phyloP scores from a whole-genome alignment of 2,888 invertebrate species.

The Drosophila anomalata region DNA sequence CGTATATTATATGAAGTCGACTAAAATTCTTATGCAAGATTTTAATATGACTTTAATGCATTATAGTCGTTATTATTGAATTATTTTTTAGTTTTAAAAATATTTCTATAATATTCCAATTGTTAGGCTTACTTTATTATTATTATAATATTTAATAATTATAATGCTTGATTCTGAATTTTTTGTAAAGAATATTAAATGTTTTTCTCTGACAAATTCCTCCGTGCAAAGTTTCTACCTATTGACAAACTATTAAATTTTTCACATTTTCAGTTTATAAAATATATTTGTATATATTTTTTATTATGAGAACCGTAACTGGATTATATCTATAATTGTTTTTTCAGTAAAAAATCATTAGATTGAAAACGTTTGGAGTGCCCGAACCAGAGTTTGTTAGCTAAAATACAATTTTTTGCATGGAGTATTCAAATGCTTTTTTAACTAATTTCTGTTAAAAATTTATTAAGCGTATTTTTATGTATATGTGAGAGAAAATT shows the following conservation, averaged over 20 bases:
- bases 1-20: not conserved
- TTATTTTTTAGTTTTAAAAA: not conserved
- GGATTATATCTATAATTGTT: not conserved
- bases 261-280: not conserved
- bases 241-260: not conserved
- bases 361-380: not conserved
- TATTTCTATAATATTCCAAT: not conserved
- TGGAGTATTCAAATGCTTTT: not conserved
- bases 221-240: not conserved
- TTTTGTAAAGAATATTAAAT: not conserved
- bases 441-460: not conserved
- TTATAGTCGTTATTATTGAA: not conserved
- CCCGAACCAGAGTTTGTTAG: not conserved
- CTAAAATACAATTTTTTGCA: not conserved
- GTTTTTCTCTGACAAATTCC: not conserved
- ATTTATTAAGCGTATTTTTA: slow-evolving; percentile 5
- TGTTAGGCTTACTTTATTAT: not conserved
- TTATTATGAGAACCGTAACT: not conserved
- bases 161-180: not conserved
- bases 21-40: slow-evolving; percentile 12
- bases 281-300: not conserved
- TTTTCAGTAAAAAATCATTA: slow-evolving; percentile 1
- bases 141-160: not conserved
- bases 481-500: not conserved
- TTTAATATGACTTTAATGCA: no score